Percentiles rank a stretch among this genome's conserved stretches.
Conservation (phyloP, 2,797 vertebrate species). For the Myotis myotis region DNA sequence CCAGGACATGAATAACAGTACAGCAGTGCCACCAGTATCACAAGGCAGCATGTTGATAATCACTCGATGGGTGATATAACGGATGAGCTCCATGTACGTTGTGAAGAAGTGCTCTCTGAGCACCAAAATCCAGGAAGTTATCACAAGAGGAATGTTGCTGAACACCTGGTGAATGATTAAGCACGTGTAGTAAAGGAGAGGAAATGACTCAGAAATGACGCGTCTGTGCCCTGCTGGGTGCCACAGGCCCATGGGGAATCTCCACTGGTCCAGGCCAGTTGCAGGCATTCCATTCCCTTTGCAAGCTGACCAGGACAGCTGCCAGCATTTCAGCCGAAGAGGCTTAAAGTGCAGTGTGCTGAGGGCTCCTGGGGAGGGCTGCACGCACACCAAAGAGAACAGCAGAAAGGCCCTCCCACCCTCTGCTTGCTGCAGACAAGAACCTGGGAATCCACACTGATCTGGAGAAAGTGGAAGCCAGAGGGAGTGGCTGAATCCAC, state of each 20-base stretch:
- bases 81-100: accelerated
- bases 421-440: not conserved
- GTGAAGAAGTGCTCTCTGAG: accelerated
- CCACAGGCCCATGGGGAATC: not conserved
- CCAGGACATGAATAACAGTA: accelerated
- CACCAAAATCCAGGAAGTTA: not conserved
- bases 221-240: accelerated
- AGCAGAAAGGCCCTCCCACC: accelerated
- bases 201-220: not conserved
- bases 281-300: not conserved
- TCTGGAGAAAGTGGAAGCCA: not conserved
- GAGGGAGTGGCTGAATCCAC: not conserved
- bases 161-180: not conserved
- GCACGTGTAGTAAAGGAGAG: not conserved
- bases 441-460: not conserved
- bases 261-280: accelerated
- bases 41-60: accelerated
- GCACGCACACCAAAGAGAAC: accelerated
- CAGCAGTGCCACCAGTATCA: accelerated
- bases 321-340: not conserved
- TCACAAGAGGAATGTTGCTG: not conserved
- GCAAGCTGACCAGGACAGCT: too few relatives aligned
- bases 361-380: not conserved
- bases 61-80: accelerated
- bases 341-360: not conserved